Base-by-base conservation (phyloP, 2,797 vertebrate species). In the Anguilla marmorata region DNA sequence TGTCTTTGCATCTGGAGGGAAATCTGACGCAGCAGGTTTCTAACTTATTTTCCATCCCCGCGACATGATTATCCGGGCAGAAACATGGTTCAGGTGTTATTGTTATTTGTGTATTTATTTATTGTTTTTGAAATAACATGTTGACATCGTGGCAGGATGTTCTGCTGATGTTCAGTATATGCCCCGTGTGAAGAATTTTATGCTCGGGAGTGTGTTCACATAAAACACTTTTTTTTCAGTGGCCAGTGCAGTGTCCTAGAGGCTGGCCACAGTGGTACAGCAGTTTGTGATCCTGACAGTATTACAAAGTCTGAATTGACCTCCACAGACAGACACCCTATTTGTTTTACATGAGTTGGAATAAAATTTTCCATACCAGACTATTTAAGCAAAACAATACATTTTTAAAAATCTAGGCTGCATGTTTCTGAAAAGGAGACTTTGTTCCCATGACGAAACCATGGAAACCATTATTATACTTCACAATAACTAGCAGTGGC, bases 401-500 rank as follows among this genome's bases (percentile, higher is more conserved):
- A n/a, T 8, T 7, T 11, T 8, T 30, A 56, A 56, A 58, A 58
- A 58, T 16, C 3, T 12, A 5, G 30, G 72, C 27, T 50, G 14
- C 8, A 45, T 45, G 11, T 82, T 82, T n/a, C 74, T 56, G n/a
- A 9, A 74, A 54, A 41, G 50, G 54, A 74, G 21, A 56, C 19
- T 33, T 84, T 87, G 37, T 84, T 82, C 87, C 88, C 84, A 87
- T 80, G 48, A 85, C 19, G n/a, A 48, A 58, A 80, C 16, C 21
- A 66, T 63, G 60, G 79, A 87, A 3, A 45, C 21, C 69, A 27
- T 80, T 84, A 82, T 41, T 66, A 79, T 85, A 33, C 45, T 45
- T 9, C 14, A 63, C 74, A 54, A 87, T 88, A 84, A 87, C 56
- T 45, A n/a, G 87, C 86, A 89, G 60, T 89, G 86, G 85, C 80